These are phyloP conservation scores for Echinarachnius parma DNA, from an alignment of 53 echinoderm and acorn worm species.

Conservation along the genomic window DNA sequence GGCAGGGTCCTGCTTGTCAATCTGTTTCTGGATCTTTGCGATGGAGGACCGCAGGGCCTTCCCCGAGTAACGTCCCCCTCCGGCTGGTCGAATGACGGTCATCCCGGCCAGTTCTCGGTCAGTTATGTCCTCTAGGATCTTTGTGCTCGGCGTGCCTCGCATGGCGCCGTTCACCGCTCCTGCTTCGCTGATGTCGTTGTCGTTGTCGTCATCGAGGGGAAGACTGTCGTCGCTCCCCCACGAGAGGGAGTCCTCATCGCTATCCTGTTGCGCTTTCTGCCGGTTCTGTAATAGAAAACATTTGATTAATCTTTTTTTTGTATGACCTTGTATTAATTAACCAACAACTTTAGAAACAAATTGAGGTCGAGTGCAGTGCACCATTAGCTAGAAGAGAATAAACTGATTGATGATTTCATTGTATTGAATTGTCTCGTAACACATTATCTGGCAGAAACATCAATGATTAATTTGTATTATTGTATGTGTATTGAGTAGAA, in stretches of 20 bases:
- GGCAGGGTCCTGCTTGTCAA: conserved; percentile 88
- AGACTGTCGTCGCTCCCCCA: conserved; percentile 71
- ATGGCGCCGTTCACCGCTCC: conserved; percentile 8
- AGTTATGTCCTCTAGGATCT: conserved; percentile 67
- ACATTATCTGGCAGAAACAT: too few relatives aligned
- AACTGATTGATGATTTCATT: too few relatives aligned
- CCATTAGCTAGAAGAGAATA: too few relatives aligned
- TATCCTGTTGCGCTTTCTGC: conserved; percentile 48
- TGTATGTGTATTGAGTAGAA: too few relatives aligned
- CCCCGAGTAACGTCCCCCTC: conserved; percentile 73
- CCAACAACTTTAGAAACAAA: too few relatives aligned
- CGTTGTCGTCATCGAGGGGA: conserved; percentile 57
- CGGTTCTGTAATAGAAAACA: too few relatives aligned
- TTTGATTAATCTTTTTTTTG: too few relatives aligned
- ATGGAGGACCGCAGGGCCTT: conserved; percentile 53
- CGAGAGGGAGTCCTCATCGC: conserved; percentile 66
- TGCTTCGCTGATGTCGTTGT: conserved; percentile 8
- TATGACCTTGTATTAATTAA: too few relatives aligned
- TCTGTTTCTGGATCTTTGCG: conserved; percentile 76
- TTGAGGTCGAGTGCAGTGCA: too few relatives aligned
- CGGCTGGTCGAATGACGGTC: conserved; percentile 57
- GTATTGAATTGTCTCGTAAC: too few relatives aligned
- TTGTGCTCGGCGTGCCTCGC: conserved; percentile 53
- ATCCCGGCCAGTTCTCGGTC: conserved; percentile 64
- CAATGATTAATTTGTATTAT: too few relatives aligned